A percentile compares a stretch with the other conserved stretches of the same genome.
These are phyloP conservation scores for Actias luna DNA, from an alignment of 2,888 invertebrate species.

Conservation along the genomic window DNA sequence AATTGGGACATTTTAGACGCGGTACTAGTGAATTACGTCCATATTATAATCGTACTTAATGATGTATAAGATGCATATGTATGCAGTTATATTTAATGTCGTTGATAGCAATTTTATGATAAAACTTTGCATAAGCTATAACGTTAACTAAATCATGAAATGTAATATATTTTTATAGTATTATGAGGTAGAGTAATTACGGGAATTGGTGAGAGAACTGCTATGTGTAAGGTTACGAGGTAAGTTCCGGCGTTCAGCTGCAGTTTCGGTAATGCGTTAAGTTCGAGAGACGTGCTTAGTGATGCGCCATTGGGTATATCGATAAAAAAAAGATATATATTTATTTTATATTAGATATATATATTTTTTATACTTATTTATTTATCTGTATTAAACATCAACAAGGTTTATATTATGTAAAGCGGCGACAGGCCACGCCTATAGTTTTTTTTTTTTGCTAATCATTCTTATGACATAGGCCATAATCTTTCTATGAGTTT, in stretches of 20 bases:
- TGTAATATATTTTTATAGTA: slow-evolving; percentile 3
- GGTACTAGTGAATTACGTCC: too few species aligned
- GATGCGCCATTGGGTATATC: slow-evolving; percentile 29
- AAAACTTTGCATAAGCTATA: background rate
- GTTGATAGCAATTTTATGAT: background rate
- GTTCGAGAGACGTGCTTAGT: slow-evolving; percentile 59
- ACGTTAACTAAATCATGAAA: background rate
- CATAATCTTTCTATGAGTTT: too few species aligned
- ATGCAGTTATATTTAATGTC: too few species aligned
- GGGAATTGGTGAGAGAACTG: slow-evolving; percentile 7
- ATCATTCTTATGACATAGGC: too few species aligned
- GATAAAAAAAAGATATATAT: background rate
- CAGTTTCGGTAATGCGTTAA: slow-evolving; percentile 72
- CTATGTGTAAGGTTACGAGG: slow-evolving; percentile 52
- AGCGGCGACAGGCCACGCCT: too few species aligned
- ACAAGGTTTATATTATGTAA: too few species aligned
- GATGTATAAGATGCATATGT: too few species aligned
- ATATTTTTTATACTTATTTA: too few species aligned
- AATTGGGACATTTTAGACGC: too few species aligned
- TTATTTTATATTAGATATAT: background rate
- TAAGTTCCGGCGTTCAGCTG: slow-evolving; percentile 59
- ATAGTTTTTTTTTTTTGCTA: too few species aligned
- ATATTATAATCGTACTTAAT: too few species aligned
- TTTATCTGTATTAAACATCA: too few species aligned
- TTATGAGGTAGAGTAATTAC: slow-evolving; percentile 17